Conservation (phyloP, 2,888 invertebrate genomes). For the Tromatobia lineatoria region DNA sequence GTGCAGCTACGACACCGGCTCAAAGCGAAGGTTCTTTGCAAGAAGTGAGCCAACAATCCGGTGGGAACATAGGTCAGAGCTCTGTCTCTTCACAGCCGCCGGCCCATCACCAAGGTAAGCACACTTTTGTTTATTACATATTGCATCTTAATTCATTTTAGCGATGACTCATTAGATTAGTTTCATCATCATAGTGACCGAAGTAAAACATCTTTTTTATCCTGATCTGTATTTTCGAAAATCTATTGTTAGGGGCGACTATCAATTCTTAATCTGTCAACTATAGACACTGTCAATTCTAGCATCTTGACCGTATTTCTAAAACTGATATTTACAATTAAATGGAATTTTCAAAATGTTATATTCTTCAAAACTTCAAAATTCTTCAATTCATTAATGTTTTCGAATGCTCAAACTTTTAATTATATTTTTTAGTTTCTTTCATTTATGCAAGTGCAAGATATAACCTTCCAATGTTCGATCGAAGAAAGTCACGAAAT, state of each 20-base stretch:
- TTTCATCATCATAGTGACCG: background rate
- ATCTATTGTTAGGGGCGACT: background rate
- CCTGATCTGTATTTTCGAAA: background rate
- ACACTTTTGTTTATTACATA: background rate
- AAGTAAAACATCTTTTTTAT: background rate
- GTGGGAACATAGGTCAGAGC: slow-evolving; percentile 79
- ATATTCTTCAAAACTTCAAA: background rate
- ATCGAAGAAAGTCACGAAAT: no score
- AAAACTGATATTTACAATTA: no score
- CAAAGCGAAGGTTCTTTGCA: slow-evolving; percentile 82
- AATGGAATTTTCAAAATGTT: background rate
- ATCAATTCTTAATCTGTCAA: background rate
- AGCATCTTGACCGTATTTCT: no score
- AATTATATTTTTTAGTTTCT: background rate
- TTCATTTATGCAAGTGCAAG: background rate
- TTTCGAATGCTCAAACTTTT: background rate
- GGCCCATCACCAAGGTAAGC: slow-evolving; percentile 81
- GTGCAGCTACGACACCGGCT: slow-evolving; percentile 80
- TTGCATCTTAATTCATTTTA: slow-evolving; percentile 15
- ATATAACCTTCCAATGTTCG: background rate
- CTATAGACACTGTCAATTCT: background rate
- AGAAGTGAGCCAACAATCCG: slow-evolving; percentile 81
- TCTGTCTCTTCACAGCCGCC: slow-evolving; percentile 80
- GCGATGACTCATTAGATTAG: background rate
- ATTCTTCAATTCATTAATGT: background rate